Conservation (phyloP, 2,113 vertebrate species). For the Mesitornis unicolor region DNA sequence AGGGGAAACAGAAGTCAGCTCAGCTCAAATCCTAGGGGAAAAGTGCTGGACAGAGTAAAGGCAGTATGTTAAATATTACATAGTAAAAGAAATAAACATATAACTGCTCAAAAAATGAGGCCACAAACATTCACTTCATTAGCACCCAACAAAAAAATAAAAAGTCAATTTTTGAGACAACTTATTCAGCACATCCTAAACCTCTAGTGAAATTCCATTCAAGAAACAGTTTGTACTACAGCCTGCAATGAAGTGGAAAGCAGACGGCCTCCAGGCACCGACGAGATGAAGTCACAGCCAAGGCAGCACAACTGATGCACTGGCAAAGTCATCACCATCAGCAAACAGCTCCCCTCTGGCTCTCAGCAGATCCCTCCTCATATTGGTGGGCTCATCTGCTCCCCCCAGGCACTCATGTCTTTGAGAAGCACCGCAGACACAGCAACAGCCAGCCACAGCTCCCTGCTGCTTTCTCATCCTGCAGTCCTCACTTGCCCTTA, state of each 20-base stretch:
- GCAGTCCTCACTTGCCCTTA: background rate
- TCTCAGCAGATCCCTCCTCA: background rate
- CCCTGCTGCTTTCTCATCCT: conserved; percentile 8
- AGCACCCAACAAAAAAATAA: background rate
- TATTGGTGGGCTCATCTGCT: background rate
- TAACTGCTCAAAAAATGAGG: background rate
- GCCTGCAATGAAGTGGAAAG: background rate
- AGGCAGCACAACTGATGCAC: background rate
- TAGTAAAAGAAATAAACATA: background rate
- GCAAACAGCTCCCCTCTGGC: background rate
- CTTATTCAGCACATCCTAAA: background rate
- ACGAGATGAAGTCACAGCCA: background rate
- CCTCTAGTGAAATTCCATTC: background rate
- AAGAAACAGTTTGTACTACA: background rate
- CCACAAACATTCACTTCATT: background rate
- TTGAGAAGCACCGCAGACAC: background rate
- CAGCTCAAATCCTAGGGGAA: background rate
- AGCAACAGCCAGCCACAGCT: background rate
- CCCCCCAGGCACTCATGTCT: background rate
- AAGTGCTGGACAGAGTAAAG: background rate
- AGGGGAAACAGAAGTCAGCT: background rate
- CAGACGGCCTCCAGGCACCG: background rate
- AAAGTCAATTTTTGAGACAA: background rate
- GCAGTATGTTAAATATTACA: background rate
- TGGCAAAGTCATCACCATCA: background rate